Evolutionary conservation across 2,797 vertebrate genomes (phyloP), one percentile per base, ranked within the genome.

Genomic region (Lepus townsendii): DNA sequence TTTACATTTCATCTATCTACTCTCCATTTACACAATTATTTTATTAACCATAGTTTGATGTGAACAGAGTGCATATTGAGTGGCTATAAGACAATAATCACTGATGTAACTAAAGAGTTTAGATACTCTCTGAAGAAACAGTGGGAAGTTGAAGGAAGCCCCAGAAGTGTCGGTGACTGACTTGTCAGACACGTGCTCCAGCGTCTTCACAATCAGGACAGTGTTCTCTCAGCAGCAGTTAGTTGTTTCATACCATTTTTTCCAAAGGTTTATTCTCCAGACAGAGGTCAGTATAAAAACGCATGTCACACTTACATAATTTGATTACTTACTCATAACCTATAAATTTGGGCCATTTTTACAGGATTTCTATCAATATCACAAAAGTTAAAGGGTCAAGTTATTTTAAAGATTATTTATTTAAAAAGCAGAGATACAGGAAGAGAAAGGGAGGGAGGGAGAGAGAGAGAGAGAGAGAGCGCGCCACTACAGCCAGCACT

Each of bases 291-390:
- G 24, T 79, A 19, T 62, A n/a, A 60, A 50, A 54, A 79, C 19
- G 3, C 26, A 65, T 72, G n/a, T 63, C 38, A n/a, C 4, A 38
- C 19, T n/a, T 71, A 30, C 52, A 71, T 22, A 62, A 69, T 62
- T 1, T 71, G 24, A 35, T 52, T 76, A 24, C 65, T 63, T 63
- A 30, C 27, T 35, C 11, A 50, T 47, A 84, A 68, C 22, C 62
- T 35, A 1, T 3, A 77, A 62, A 52, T 84, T 42, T 71, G 54
- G 5, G 38, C n/a, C 14, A 62, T 62, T 69, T 52, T 78, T 10
- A 50, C n/a, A 79, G 4, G n/a, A 79, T 30, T 86, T 79, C 38
- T 32, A 72, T 27, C 38, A 79, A 86, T n/a, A 72, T 79, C 38
- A 71, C 19, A 30, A 4, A 54, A 42, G 6, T 16, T 88, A 16